Base-by-base conservation (phyloP, 37 sponge, comb jelly and placozoan genomes). In the Ephydatia muelleri region DNA sequence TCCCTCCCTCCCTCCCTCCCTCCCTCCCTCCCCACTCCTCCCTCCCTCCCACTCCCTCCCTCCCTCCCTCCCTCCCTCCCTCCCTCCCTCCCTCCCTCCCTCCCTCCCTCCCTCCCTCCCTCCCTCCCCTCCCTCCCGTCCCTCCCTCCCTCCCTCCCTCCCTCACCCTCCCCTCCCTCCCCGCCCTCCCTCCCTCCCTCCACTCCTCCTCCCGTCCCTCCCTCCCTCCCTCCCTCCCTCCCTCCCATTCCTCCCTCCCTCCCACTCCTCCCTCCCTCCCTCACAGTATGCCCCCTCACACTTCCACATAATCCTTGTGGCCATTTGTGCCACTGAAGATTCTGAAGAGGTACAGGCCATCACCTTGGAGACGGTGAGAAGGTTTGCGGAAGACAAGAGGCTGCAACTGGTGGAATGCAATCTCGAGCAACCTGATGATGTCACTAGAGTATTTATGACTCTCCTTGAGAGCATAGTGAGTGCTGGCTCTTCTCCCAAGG, bases 331-430 rank as follows among this genome's bases (percentile, higher is more conserved):
- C 32, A 73, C 49, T 13, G 89, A 82, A 25, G 31, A 27, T 14
- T 38, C 3, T 0, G 65, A 30, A 26, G 77, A 75, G 13, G 77
- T 23, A 3, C 22, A 76, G 25, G 48, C 30, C 5, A 70, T 75
- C n/a, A 74, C 75, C 48, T 67, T 84, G 49, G 90, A 84, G 16
- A 80, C 85, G 47, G 85, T 81, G 3, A 67, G 80, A 68, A 64
- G 74, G 35, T 89, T 89, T 84, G 85, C 90, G 2, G 65, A 34
- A 40, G 90, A 89, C 71, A 84, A 89, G 75, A 26, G 74, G 65
- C 74, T 89, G 64, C 74, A 65, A 38, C 34, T 89, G 16, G 34
- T 84, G 14, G 71, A 65, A 35, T 84, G 85, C 43, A 49, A 89
- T 47, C 33, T 80, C 0, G 38, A 48, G 4, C 38, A 69, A 13